Base-by-base conservation (phyloP, 2,797 vertebrate genomes). In the Cossypha niveicapilla region DNA sequence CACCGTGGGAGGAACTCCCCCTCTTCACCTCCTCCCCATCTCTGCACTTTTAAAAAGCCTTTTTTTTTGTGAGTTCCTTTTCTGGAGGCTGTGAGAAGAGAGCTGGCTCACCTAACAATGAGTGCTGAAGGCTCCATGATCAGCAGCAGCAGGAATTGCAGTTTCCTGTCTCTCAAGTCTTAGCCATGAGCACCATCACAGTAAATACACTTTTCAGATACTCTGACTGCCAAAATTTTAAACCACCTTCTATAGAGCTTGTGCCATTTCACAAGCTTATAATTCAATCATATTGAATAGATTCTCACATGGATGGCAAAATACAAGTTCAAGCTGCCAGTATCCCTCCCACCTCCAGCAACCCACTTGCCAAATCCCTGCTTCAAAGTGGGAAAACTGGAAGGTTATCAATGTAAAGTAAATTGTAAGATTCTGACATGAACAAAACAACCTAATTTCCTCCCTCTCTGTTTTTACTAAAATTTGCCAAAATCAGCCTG, bases 391-490 rank as follows among this genome's bases (percentile, higher is more conserved):
- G 65, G 86, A 73, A 90, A 88, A 88, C 70, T 88, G 92, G 93
- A 94, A 85, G 35, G 63, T 92, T 95, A 94, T 95, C 95, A 94
- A 74, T 72, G 76, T 92, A 62, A 93, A 96, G 92, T 66, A 72
- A 86, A 93, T 71, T 35, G 42, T 92, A 86, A 87, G 86, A 82
- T 71, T 88, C 82, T 85, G 67, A 94, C 94, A 95, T 30, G 81
- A 89, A 91, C 81, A 93, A 92, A 95, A 95, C 96, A 96, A 94
- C n/a, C 80, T 92, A 34, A 94, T 95, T 94, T 96, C 92, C 93
- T 93, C 74, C 45, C 45, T 35, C 88, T 95, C 51, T 94, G 90
- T 94, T 96, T 96, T 92, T 67, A 63, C 86, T 94, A 61, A 92
- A 95, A 93, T 92, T 87, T 96, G 94, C 94, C 96, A 95, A 94